A percentile compares a stretch with the other conserved stretches of the same genome.
Conservation (phyloP, 2,888 invertebrate species). For the Cheilosia variabilis region DNA sequence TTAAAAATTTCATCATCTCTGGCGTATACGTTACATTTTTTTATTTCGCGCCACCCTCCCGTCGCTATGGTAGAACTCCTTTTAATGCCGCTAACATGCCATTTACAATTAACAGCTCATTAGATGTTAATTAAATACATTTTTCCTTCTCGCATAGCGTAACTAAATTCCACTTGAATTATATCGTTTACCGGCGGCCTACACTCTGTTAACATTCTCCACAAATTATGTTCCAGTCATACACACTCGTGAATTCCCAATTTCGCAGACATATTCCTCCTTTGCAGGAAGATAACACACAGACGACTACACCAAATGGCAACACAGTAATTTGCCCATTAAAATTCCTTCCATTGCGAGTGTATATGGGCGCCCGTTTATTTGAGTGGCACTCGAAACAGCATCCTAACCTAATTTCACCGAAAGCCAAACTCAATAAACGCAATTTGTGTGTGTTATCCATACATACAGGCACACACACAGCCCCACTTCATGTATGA, state of each 20-base stretch:
- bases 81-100: constrained; percentile 37
- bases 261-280: constrained; percentile 42
- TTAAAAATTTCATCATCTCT: constrained; percentile 25
- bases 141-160: constrained; percentile 3
- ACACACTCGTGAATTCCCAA: constrained; percentile 55
- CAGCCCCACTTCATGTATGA: background rate
- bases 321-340: constrained; percentile 66
- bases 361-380: background rate
- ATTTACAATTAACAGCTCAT: constrained; percentile 65
- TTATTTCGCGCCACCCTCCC: background rate
- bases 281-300: background rate
- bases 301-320: background rate
- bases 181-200: constrained; percentile 14
- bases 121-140: constrained; percentile 60
- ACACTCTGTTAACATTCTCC: constrained; percentile 19
- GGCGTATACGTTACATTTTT: constrained; percentile 62
- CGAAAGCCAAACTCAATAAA: constrained; percentile 68
- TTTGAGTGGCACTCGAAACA: constrained; percentile 30
- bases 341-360: constrained; percentile 59
- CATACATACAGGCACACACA: constrained; percentile 24
- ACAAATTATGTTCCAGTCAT: constrained; percentile 57
- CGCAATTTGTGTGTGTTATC: constrained; percentile 39
- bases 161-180: constrained; percentile 55
- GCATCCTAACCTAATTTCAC: constrained; percentile 62
- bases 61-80: background rate